Base-by-base conservation (phyloP, 1,140 invertebrate genomes). In the Chelonus insularis region DNA sequence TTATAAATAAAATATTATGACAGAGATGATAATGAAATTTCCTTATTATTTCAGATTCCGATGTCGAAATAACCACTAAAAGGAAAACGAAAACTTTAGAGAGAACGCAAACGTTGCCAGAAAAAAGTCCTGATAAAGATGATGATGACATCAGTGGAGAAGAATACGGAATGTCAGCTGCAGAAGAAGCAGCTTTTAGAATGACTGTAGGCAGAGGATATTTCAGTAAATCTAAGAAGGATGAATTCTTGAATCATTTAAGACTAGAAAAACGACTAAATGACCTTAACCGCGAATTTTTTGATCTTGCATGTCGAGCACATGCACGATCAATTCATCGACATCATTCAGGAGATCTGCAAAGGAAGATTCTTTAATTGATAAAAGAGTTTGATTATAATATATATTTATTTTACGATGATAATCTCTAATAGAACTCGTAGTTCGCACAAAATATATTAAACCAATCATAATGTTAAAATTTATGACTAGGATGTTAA, bases 151-250 rank as follows among this genome's bases (percentile, higher is more conserved):
- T 54, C 36, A 11, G 4, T 63, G 45, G 43, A 57, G 5, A 41
- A 60, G 65, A 39, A 32, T 72, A 11, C 21, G 50, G 58, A 29
- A 69, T 77, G 68, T 70, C 73, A 1, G 66, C 73, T 1, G 72
- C 68, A 1, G 73, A 77, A 16, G 72, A 77, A 54, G 73, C 72
- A 41, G 73, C 71, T 2, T 74, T 77, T 36, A 60, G 75, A 36
- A 65, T 75, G 18, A 75, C 75, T n/a, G 63, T 75, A 4, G 75
- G 73, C 9, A 61, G 75, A 2, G 75, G 75, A 8, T 62, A 75
- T 59, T 77, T 77, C 47, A 71, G 69, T 48, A 68, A 70, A 14
- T 74, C 75, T 37, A 77, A 77, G 47, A 77, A 77, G 47, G 72
- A 77, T 51, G 66, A 66, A 57, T 77, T 77, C 63, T 66, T 77